phyloP scores from a whole-genome alignment of 2,113 vertebrate species.

The Gopherus flavomarginatus region DNA sequence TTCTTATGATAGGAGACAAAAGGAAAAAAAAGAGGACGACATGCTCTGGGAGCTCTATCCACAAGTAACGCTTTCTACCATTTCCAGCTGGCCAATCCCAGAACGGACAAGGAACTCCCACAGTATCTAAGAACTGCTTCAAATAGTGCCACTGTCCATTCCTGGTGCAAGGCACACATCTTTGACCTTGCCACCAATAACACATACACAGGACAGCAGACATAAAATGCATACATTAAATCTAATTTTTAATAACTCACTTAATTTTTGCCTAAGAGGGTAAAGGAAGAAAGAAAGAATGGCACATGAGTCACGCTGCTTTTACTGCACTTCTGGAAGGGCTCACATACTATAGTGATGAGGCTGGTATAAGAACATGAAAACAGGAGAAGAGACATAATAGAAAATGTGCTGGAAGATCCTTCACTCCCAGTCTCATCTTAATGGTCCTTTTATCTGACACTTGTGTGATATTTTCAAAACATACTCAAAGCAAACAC shows the following conservation, averaged over 20 bases:
- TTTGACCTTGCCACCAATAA: not conserved
- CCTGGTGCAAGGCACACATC: not conserved
- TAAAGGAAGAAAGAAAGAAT: not conserved
- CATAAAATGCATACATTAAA: not conserved
- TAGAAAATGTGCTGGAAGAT: slow-evolving; percentile 56
- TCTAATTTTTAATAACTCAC: not conserved
- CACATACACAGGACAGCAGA: not conserved
- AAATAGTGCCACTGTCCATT: not conserved
- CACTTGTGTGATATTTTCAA: not conserved
- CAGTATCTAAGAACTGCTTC: not conserved
- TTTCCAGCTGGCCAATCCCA: not conserved
- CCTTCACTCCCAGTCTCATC: not conserved
- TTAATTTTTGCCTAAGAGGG: not conserved
- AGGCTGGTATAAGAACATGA: slow-evolving; percentile 43
- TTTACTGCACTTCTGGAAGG: slow-evolving; percentile 10
- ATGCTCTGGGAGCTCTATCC: not conserved
- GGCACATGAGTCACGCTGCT: not conserved
- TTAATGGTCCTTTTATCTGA: not conserved
- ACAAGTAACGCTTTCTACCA: not conserved
- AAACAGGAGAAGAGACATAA: slow-evolving; percentile 45
- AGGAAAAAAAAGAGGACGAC: not conserved
- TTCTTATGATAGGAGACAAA: not conserved
- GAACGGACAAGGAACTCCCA: not conserved
- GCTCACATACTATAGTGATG: slow-evolving; percentile 5
- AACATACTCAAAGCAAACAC: not conserved